Evolutionary conservation across 2,888 invertebrate species (phyloP).

Genomic region (Tetranychus piercei): DNA sequence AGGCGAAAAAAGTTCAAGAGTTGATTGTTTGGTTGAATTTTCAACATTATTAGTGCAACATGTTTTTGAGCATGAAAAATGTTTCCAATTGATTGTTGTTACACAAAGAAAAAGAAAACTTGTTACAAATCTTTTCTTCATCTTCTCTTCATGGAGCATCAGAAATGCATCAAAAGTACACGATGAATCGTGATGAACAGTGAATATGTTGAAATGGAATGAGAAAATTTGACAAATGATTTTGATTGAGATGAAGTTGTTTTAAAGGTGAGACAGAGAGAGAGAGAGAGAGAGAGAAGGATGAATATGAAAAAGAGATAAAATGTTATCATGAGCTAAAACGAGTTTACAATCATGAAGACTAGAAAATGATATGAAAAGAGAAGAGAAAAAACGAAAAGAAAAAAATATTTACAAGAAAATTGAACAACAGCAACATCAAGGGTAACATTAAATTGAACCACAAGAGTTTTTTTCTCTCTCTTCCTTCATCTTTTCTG

Average conservation of each 20-base stretch:
- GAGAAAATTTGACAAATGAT: neutral
- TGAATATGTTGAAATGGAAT: neutral
- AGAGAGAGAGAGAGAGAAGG: slow-evolving; percentile 12
- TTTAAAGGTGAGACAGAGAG: slow-evolving; percentile 15
- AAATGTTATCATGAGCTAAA: too few species aligned
- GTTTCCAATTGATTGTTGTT: too few species aligned
- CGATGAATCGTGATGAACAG: neutral
- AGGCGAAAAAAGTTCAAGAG: too few species aligned
- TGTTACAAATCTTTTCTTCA: too few species aligned
- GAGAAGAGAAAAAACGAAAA: neutral
- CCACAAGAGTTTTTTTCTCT: neutral
- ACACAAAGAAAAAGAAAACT: too few species aligned
- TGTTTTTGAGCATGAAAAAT: too few species aligned
- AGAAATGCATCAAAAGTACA: too few species aligned
- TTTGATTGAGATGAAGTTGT: neutral
- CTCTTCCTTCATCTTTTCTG: neutral
- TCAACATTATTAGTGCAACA: too few species aligned
- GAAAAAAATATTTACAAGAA: neutral
- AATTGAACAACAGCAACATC: neutral
- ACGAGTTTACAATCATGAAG: neutral
- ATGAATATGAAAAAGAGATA: slow-evolving; percentile 8
- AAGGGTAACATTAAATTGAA: neutral
- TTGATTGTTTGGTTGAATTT: too few species aligned
- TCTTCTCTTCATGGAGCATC: too few species aligned
- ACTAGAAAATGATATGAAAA: neutral